Evolutionary conservation across 2,888 invertebrate species (phyloP).

Genomic region (Sepioteuthis lessoniana): DNA sequence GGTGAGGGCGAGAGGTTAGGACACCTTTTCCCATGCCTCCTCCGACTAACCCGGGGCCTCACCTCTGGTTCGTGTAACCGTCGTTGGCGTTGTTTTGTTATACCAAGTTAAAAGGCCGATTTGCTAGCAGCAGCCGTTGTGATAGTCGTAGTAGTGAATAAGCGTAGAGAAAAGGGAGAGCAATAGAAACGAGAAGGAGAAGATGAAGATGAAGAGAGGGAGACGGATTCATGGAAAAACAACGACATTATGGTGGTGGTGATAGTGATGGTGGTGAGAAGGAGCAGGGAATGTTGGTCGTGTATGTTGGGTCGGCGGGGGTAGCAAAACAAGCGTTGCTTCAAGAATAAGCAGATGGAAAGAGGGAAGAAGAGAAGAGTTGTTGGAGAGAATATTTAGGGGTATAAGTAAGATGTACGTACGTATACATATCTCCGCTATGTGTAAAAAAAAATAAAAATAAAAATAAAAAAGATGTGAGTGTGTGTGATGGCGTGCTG

Average conservation of each 20-base stretch:
- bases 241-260: not conserved
- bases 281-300: not conserved
- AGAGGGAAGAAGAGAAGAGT: not conserved
- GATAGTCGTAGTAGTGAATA: not conserved
- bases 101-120: not conserved
- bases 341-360: not conserved
- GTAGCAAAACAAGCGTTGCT: not conserved
- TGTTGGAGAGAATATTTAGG: not conserved
- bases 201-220: not conserved
- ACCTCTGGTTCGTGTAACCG: constrained; percentile 23
- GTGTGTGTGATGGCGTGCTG: not conserved
- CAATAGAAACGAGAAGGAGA: not conserved
- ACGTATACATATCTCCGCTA: not conserved
- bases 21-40: constrained; percentile 23
- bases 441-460: not conserved
- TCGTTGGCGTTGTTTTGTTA: constrained; percentile 8
- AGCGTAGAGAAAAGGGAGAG: not conserved
- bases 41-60: constrained; percentile 33
- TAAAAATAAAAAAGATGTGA: too few relatives aligned
- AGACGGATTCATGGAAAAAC: not conserved
- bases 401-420: not conserved
- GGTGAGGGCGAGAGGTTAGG: constrained; percentile 23
- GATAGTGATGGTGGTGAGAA: not conserved
- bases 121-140: not conserved
- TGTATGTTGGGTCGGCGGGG: not conserved